Evolutionary conservation across 2,888 invertebrate genomes (phyloP), one percentile per base, ranked within the genome.

Genomic region (Plebejus melissa): DNA sequence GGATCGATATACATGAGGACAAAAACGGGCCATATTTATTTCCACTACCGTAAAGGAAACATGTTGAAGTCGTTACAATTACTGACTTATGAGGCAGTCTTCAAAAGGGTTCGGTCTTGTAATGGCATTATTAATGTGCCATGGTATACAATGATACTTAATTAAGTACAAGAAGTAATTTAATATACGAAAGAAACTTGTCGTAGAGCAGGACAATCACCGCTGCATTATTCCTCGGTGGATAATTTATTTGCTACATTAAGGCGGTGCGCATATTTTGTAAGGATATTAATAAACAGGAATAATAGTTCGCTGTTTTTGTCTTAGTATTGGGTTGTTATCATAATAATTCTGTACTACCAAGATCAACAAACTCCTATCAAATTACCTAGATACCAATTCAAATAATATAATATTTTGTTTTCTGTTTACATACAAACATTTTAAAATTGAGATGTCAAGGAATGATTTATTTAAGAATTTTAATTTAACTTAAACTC

Each of bases 111-210:
- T 65, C 38, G 70, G 6, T n/a, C n/a, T n/a, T 22, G 38, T 70
- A 41, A 70, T 70, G 41, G 41, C 70, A 41, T 70, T 70, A 70
- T 70, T 70, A 70, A 70, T 70, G 38, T 41, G n/a, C 9, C 38
- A 7, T 70, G 70, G n/a, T 41, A 41, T 22, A 41, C 70, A 70
- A 70, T 70, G 41, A 70, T 70, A 41, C 41, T 70, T 70, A 41
- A 70, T 70, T 70, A 32, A 36, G n/a, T 69, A 70, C 41, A 28
- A 70, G 38, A 41, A 38, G 70, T 70, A 70, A 70, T 70, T 70
- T 70, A 70, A 70, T 70, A 41, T 70, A 70, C 70, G 41, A 65
- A 65, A 65, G 65, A 65, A 65, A 65, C 65, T 65, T 65, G 65
- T 32, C 32, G 36, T 36, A 65, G 13, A 13, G 60, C 22, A 9